A percentile compares a stretch with the other conserved stretches of the same genome.
These are phyloP conservation scores for Cyclargus thomasi DNA, from an alignment of 1,140 invertebrate species.

Conservation along the genomic window DNA sequence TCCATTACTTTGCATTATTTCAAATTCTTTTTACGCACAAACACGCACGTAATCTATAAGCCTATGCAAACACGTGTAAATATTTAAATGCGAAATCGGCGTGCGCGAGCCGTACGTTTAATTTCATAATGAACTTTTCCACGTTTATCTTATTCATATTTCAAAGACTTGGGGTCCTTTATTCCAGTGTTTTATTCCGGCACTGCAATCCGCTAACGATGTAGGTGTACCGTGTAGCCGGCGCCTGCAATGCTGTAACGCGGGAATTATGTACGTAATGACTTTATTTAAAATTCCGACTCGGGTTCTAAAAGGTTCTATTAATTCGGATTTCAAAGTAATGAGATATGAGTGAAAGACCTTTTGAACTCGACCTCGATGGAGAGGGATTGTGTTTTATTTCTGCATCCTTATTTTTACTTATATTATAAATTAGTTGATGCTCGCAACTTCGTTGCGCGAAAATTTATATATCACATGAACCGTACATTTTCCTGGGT, in stretches of 20 bases:
- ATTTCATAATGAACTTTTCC: not conserved
- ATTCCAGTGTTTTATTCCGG: not conserved
- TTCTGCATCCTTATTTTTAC: too few species aligned
- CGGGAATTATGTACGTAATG: not conserved
- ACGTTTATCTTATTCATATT: conserved; percentile 1
- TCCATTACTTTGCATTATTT: not conserved
- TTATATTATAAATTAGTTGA: too few species aligned
- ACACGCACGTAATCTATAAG: not conserved
- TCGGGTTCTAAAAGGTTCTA: not conserved
- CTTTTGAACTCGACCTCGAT: too few species aligned
- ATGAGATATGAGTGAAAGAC: too few species aligned
- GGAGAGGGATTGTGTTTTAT: too few species aligned
- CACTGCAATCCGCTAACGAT: not conserved
- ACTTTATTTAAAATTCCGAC: conserved; percentile 2
- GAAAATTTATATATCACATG: too few species aligned
- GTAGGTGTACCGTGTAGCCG: not conserved
- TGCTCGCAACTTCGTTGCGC: too few species aligned
- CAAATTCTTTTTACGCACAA: not conserved
- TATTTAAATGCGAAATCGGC: not conserved
- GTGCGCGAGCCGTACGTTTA: not conserved
- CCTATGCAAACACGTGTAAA: not conserved
- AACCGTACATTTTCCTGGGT: too few species aligned
- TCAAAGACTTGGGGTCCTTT: not conserved
- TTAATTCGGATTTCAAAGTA: not conserved
- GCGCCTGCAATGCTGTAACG: conserved; percentile 7